Percentiles rank a stretch among this genome's conserved stretches.
Evolutionary conservation across 2,113 vertebrate species (phyloP).

Genomic region (Noctilio leporinus): DNA sequence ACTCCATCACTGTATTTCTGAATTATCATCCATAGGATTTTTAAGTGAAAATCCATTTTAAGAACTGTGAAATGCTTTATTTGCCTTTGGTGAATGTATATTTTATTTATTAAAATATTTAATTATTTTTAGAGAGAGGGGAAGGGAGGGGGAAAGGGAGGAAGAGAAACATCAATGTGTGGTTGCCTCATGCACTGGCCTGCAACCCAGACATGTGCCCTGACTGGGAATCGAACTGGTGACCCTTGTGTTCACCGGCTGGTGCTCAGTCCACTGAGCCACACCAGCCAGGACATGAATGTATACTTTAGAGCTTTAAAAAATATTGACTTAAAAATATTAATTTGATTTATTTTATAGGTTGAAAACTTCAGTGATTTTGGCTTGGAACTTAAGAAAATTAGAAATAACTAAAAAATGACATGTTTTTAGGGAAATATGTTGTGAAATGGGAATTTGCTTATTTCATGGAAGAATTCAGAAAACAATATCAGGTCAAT

Average conservation of each 20-base stretch:
- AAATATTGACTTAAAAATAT: background rate
- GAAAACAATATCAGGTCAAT: background rate
- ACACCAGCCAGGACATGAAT: no score
- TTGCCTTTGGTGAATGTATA: slow-evolving; percentile 3
- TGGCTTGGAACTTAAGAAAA: slow-evolving; percentile 1
- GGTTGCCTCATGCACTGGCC: no score
- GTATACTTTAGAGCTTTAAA: background rate
- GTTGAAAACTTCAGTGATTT: background rate
- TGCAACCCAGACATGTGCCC: no score
- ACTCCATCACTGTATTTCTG: background rate
- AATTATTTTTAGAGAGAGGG: no score
- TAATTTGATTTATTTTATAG: background rate
- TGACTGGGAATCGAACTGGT: no score
- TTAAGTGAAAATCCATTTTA: slow-evolving; percentile 27
- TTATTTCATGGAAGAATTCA: slow-evolving; percentile 48
- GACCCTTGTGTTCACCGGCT: no score
- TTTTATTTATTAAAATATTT: no score
- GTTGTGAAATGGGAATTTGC: slow-evolving; percentile 8
- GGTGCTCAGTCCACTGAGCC: no score
- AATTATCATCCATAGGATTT: background rate
- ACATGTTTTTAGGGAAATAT: slow-evolving; percentile 29
- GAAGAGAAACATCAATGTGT: no score
- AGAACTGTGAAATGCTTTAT: background rate
- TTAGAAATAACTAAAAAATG: background rate
- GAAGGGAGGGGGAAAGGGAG: no score